Conservation (phyloP, 2,888 invertebrate genomes). For the Neocrepidodera transversa region DNA sequence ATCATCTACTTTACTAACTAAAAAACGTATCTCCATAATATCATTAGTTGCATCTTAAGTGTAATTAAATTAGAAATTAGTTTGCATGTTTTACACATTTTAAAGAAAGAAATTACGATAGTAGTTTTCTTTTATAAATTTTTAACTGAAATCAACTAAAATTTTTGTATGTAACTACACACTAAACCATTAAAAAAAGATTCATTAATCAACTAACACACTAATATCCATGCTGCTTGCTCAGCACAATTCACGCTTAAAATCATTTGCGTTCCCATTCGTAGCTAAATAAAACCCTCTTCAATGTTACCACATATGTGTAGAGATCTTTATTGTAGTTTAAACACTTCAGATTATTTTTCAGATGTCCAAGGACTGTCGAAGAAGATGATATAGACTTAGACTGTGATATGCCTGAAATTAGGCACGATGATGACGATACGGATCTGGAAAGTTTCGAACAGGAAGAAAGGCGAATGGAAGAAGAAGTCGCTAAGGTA, state of each 20-base stretch:
- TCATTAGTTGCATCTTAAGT: not conserved
- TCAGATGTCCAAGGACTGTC: constrained; percentile 48
- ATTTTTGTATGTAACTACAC: no score
- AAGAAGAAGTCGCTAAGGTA: constrained; percentile 62
- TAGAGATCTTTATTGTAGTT: not conserved
- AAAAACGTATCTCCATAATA: not conserved
- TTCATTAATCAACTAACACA: constrained; percentile 44
- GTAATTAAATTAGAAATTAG: no score
- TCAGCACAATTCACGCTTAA: constrained; percentile 52
- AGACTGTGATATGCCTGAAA: constrained; percentile 59
- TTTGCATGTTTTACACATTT: no score
- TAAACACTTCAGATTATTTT: constrained; percentile 23
- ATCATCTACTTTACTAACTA: no score
- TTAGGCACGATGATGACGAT: constrained; percentile 55
- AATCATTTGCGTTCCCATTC: constrained; percentile 13
- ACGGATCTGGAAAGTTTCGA: constrained; percentile 64
- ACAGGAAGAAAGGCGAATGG: constrained; percentile 63
- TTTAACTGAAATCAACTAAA: no score
- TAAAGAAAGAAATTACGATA: no score
- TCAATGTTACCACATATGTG: not conserved
- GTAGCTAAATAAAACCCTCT: not conserved
- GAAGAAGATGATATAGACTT: constrained; percentile 41
- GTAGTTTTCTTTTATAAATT: no score
- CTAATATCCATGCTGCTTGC: constrained; percentile 60
- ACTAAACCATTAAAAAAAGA: no score